Base-by-base conservation (phyloP, 2,888 invertebrate genomes). In the Drosophila phalerata region DNA sequence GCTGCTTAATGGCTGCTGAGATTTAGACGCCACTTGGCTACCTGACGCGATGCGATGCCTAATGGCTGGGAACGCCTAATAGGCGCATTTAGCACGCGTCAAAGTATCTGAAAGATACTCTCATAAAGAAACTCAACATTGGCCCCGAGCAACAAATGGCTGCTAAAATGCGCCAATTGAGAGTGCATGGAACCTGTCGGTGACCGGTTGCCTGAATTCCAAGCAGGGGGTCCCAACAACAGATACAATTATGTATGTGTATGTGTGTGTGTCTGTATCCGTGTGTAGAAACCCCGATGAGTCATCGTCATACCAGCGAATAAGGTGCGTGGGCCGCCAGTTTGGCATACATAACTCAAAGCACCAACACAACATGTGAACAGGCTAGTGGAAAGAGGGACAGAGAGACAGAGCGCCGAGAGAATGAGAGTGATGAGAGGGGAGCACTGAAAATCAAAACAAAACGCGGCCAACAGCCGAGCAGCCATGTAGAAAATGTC, bases 241-340 rank as follows among this genome's bases (percentile, higher is more conserved):
- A 52, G 48, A 80, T 25, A 25, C 49, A 51, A 68, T 42, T 19
- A 19, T 15, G 73, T 66, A 67, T 64, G 61, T 75, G 52, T 45
- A 1, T 28, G 28, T 58, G 47, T 45, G 55, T 49, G 58, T 68
- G 15, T 32, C 13, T 13, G 57, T 71, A 45, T 58, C 25, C 30
- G 77, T 80, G 86, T 85, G 85, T 91, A 91, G 91, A 91, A 91
- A 91, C 90, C 91, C 90, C 91, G 89, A 91, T 91, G 91, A 91
- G 81, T 91, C 91, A 91, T 90, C 89, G 58, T 38, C 72, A 72
- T 66, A 47, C 15, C 51, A 49, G 55, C 76, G 48, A 51, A 66
- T 49, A 64, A 69, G 73, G 52, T 76, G 76, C 78, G 76, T 76
- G 69, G 76, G 76, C 42, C 55, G 72, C 67, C 79, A 67, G 64